These are phyloP conservation scores for Philhelius pedissequus DNA, from an alignment of 2,888 invertebrate species.

Conservation along the genomic window DNA sequence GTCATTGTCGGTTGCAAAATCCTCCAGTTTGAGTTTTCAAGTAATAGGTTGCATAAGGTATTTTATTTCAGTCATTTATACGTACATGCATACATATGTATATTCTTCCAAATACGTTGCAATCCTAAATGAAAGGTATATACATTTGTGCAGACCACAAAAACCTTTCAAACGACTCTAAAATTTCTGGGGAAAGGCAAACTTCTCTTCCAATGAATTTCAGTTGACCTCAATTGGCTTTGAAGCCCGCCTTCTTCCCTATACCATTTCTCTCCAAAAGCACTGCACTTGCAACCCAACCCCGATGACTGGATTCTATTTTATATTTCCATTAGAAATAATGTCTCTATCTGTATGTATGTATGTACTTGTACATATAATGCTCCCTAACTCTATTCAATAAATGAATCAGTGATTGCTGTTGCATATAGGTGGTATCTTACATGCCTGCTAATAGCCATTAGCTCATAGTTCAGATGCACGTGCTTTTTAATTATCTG, in stretches of 20 bases:
- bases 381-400: constrained; percentile 11
- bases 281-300: neutral
- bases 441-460: too few species aligned
- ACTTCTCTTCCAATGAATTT: neutral
- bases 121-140: neutral
- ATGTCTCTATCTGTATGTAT: constrained; percentile 44
- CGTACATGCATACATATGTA: too few species aligned
- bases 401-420: constrained; percentile 12
- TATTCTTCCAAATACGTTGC: neutral
- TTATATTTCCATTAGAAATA: constrained; percentile 36
- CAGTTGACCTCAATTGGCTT: neutral
- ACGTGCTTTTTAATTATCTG: constrained; percentile 57
- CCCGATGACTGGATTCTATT: neutral
- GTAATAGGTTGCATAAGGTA: neutral
- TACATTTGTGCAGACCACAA: neutral
- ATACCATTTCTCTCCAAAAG: neutral
- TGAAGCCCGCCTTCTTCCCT: neutral
- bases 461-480: constrained; percentile 8
- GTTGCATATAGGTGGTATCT: neutral
- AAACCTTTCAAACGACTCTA: neutral
- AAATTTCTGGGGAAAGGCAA: neutral
- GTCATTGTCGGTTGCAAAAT: neutral
- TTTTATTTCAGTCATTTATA: neutral
- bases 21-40: neutral
- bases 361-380: neutral